Evolutionary conservation across 1,140 invertebrate species (phyloP), one percentile per base, ranked within the genome.

Genomic region (Brachystomella parvula): DNA sequence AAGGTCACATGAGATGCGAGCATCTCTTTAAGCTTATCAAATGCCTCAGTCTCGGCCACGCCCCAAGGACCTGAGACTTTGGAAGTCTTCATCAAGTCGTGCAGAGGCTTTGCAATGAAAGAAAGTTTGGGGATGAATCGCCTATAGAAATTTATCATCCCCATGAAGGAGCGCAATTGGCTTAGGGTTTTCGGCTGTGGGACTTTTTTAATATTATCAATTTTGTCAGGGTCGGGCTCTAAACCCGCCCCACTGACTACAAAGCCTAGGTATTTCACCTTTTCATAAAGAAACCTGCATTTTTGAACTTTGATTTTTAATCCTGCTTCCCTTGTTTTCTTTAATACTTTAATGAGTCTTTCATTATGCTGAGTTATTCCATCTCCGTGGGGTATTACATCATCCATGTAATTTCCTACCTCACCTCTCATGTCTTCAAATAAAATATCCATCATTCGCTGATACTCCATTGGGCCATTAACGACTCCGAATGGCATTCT

Each of bases 351-450:
- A 3, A 12, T 3, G 6, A 60, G 15, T 30, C 58, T 60, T 24
- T 33, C 3, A 28, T 60, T 15, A 30, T 60, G 58, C 24, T 60
- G 6, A 3, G 6, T 60, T 12, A 29, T 15, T 29, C 6, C 29
- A 44, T 60, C 31, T 6, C 58, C 58, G 31, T 60, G 29, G 3
- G 29, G 15, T 31, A 17, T 56, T 56, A 56, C 26, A 28, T 56
- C 53, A 15, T 67, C 47, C 1, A 77, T 47, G 21, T 65, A 32
- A 2, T 39, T 28, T 33, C 71, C 68, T 61, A 75, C 75, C 30
- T 75, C 64, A 21, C 69, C 60, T 12, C 33, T 28, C 61, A 63
- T 57, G 60, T 61, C 47, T 26, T 44, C 2, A 33, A 69, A 30
- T 28, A 70, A 17, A 6, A 32, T 24, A 60, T n/a, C n/a, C n/a